phyloP scores from a whole-genome alignment of 2,797 vertebrate genomes.

The Luscinia megarhynchos region DNA sequence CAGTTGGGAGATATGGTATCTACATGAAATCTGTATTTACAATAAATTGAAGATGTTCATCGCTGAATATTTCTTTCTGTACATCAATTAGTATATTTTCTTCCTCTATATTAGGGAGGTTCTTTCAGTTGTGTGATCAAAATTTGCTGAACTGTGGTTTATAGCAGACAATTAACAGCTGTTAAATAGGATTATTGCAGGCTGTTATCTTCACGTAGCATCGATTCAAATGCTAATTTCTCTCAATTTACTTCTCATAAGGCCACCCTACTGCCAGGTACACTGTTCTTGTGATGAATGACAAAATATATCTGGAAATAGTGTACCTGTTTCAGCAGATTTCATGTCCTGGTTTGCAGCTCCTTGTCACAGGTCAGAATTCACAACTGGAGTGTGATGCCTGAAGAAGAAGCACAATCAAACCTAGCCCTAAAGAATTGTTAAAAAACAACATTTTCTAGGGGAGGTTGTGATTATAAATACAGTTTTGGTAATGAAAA shows the following conservation, averaged over 20 bases:
- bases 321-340: not conserved
- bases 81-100: not conserved
- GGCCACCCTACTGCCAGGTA: slow-evolving; percentile 49
- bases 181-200: slow-evolving; percentile 70
- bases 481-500: not conserved
- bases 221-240: slow-evolving; percentile 67
- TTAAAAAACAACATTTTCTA: not conserved
- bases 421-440: not conserved
- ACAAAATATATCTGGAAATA: slow-evolving; percentile 35
- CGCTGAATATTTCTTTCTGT: not conserved
- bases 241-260: slow-evolving; percentile 42
- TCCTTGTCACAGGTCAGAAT: not conserved
- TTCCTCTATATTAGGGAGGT: not conserved
- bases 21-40: not conserved
- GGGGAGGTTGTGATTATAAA: not conserved
- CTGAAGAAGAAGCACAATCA: not conserved
- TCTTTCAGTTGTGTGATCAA: slow-evolving; percentile 58
- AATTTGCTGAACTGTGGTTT: slow-evolving; percentile 68
- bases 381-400: not conserved
- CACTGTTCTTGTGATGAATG: not conserved
- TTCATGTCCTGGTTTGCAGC: not conserved
- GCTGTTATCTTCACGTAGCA: slow-evolving; percentile 50
- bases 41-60: not conserved
- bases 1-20: not conserved
- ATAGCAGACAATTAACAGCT: slow-evolving; percentile 70